A percentile compares a stretch with the other conserved stretches of the same genome.
Conservation (phyloP, 1,140 invertebrate species). For the Drosophila nigromelanica region DNA sequence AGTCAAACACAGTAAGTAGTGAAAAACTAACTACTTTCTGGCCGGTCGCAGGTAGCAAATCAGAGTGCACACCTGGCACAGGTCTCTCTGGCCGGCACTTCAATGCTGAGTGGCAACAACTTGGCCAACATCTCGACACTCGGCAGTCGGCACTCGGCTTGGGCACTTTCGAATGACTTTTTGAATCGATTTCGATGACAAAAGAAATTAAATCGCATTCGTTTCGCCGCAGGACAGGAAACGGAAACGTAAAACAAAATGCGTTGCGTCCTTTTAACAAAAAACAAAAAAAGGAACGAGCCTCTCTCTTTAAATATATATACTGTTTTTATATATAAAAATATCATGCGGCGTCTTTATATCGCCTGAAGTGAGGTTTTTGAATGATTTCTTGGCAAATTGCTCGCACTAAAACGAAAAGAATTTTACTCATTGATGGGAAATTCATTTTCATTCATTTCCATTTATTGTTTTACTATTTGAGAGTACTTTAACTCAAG, state of each 20-base stretch:
- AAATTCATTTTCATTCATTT: slow-evolving; percentile 50
- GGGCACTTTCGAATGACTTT: slow-evolving; percentile 57
- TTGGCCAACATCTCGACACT: slow-evolving; percentile 42
- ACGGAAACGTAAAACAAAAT: slow-evolving; percentile 60
- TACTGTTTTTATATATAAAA: not conserved
- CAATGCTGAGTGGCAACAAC: slow-evolving; percentile 66
- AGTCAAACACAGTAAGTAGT: not conserved
- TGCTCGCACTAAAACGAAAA: slow-evolving; percentile 16
- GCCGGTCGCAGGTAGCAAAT: not conserved
- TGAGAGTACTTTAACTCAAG: slow-evolving; percentile 56
- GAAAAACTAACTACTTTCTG: not conserved
- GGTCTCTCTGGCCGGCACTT: slow-evolving; percentile 37
- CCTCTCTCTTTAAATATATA: not conserved
- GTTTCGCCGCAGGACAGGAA: slow-evolving; percentile 73
- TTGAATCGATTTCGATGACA: slow-evolving; percentile 62
- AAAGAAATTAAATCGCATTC: slow-evolving; percentile 70
- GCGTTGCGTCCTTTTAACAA: slow-evolving; percentile 17
- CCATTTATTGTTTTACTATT: slow-evolving; percentile 48
- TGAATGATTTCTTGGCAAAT: slow-evolving; percentile 58
- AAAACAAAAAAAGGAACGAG: slow-evolving; percentile 11
- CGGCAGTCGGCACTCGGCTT: slow-evolving; percentile 29
- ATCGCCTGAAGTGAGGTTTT: slow-evolving; percentile 51
- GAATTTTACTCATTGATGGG: slow-evolving; percentile 5
- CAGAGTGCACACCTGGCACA: slow-evolving; percentile 60
- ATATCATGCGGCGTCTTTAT: slow-evolving; percentile 62